Conservation (phyloP, 2,113 vertebrate genomes). For the Calyptomena viridis region DNA sequence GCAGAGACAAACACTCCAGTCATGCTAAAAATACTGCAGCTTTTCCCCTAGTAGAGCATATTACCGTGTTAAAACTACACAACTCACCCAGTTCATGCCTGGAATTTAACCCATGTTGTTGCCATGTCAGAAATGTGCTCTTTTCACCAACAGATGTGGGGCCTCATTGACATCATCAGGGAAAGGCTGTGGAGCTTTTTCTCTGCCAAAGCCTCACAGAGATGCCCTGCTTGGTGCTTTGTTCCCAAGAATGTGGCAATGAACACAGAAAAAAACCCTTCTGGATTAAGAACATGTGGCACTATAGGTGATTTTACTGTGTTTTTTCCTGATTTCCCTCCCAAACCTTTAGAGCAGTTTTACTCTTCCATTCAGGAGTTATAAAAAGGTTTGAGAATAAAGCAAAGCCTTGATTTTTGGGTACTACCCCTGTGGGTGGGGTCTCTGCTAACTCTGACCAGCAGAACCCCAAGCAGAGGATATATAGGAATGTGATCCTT, state of each 20-base stretch:
- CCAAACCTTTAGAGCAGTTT: not conserved
- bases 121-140: not conserved
- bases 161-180: accelerated
- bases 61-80: conserved; percentile 16
- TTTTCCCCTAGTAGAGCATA: conserved; percentile 19
- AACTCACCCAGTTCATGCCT: not conserved
- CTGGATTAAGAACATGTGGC: not conserved
- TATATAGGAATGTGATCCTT: not conserved
- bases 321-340: not conserved
- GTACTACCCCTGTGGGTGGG: accelerated
- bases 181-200: not conserved
- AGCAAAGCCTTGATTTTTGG: not conserved
- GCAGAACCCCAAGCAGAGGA: not conserved
- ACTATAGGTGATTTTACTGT: accelerated
- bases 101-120: not conserved
- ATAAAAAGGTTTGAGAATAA: not conserved
- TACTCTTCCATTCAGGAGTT: not conserved
- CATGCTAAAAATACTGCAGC: conserved; percentile 41
- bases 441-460: not conserved
- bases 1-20: not conserved
- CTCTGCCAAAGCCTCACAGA: not conserved
- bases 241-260: not conserved
- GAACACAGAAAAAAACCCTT: accelerated
- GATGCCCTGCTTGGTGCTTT: not conserved
- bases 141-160: too few species aligned